These are phyloP conservation scores for Dipodomys spectabilis DNA, from an alignment of 2,113 vertebrate species.

Conservation along the genomic window DNA sequence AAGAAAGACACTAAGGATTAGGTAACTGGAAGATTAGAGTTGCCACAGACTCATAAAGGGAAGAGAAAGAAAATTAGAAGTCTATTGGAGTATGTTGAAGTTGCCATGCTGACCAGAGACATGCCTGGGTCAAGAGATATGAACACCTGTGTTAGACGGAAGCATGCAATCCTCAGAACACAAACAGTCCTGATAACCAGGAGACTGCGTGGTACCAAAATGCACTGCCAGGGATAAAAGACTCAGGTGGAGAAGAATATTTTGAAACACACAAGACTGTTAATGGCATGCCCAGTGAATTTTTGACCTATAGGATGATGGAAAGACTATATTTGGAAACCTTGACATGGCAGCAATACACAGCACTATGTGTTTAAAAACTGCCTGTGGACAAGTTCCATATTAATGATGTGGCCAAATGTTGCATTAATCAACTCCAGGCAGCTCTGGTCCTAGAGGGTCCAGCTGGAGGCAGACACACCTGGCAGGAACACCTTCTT, in stretches of 20 bases:
- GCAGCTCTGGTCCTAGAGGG: neutral
- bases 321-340: neutral
- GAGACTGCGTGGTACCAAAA: neutral
- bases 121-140: neutral
- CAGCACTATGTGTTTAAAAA: too few species aligned
- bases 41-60: neutral
- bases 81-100: neutral
- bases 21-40: neutral
- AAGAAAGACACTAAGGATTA: neutral
- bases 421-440: slow-evolving; percentile 39
- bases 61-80: neutral
- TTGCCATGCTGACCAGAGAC: neutral
- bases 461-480: neutral
- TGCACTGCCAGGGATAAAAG: neutral
- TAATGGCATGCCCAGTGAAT: neutral
- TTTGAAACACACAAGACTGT: neutral
- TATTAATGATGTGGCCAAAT: slow-evolving; percentile 26
- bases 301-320: neutral
- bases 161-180: neutral
- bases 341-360: neutral
- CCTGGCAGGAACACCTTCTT: neutral
- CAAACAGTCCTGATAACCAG: neutral
- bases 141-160: neutral
- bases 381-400: neutral
- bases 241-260: neutral